phyloP scores from a whole-genome alignment of 2,113 vertebrate genomes.

The Miniopterus natalensis region DNA sequence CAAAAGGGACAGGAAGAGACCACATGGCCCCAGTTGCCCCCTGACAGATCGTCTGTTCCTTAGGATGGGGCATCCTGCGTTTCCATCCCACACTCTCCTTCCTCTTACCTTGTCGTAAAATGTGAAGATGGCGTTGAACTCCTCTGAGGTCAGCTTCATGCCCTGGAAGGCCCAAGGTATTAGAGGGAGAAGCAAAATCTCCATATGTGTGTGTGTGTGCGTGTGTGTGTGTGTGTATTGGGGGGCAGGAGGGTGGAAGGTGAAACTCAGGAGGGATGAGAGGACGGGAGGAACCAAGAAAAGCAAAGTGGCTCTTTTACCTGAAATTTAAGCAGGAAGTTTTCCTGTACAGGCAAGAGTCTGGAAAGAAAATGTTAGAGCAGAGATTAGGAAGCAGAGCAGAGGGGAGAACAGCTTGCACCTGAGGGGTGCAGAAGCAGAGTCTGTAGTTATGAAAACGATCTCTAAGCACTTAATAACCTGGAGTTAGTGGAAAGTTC shows the following conservation, averaged over 20 bases:
- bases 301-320: conserved; percentile 83
- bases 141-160: conserved; percentile 94
- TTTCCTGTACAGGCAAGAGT: conserved; percentile 97
- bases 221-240: neutral
- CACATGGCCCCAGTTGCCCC: accelerated
- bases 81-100: neutral
- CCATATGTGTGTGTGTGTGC: neutral
- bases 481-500: neutral
- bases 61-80: neutral
- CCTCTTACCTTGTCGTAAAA: conserved; percentile 96
- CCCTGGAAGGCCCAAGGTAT: conserved; percentile 87
- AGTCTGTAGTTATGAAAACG: neutral
- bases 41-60: neutral
- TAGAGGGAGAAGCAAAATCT: neutral
- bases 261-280: neutral
- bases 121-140: conserved; percentile 96
- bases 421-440: neutral
- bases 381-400: conserved; percentile 57
- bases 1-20: neutral
- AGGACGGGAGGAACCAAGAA: conserved; percentile 18
- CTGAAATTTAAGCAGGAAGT: conserved; percentile 99
- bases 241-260: neutral
- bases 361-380: conserved; percentile 86
- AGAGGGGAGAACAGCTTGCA: neutral
- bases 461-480: neutral